phyloP scores from a whole-genome alignment of 2,797 vertebrate species.

The Enteromius paludinosus region DNA sequence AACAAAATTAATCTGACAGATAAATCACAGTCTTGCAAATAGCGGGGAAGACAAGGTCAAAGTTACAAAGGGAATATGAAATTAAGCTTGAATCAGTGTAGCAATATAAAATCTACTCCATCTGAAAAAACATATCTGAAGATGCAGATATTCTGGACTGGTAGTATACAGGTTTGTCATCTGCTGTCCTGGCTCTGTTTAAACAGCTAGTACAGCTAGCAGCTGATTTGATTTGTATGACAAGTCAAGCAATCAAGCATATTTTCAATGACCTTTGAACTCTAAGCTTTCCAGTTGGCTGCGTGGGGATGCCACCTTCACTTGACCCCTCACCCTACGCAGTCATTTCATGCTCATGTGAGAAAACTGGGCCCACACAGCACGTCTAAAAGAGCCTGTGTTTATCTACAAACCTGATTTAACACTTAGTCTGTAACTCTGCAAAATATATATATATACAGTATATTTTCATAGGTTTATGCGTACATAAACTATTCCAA shows the following conservation, averaged over 20 bases:
- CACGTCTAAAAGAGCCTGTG: constrained; percentile 56
- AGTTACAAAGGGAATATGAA: constrained; percentile 69
- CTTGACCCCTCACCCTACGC: constrained; percentile 74
- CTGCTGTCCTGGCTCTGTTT: constrained; percentile 50
- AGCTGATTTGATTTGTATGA: constrained; percentile 80
- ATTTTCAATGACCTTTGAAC: constrained; percentile 78
- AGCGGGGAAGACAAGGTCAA: constrained; percentile 72
- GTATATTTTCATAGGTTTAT: neutral
- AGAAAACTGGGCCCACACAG: constrained; percentile 54
- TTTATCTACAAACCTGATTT: constrained; percentile 35
- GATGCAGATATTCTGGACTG: neutral
- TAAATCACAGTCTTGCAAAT: constrained; percentile 78
- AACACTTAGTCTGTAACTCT: neutral
- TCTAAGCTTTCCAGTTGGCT: constrained; percentile 76
- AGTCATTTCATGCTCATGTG: constrained; percentile 66
- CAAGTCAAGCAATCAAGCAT: constrained; percentile 70
- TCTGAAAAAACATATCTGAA: constrained; percentile 11
- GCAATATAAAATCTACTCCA: constrained; percentile 33
- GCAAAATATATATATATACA: neutral
- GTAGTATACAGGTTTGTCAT: neutral
- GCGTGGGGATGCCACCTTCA: constrained; percentile 75
- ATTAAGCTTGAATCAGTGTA: constrained; percentile 66
- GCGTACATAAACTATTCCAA: neutral
- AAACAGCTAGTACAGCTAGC: constrained; percentile 57
- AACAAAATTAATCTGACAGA: constrained; percentile 78